Evolutionary conservation across 2,797 vertebrate genomes (phyloP).

Genomic region (Myotis daubentonii): DNA sequence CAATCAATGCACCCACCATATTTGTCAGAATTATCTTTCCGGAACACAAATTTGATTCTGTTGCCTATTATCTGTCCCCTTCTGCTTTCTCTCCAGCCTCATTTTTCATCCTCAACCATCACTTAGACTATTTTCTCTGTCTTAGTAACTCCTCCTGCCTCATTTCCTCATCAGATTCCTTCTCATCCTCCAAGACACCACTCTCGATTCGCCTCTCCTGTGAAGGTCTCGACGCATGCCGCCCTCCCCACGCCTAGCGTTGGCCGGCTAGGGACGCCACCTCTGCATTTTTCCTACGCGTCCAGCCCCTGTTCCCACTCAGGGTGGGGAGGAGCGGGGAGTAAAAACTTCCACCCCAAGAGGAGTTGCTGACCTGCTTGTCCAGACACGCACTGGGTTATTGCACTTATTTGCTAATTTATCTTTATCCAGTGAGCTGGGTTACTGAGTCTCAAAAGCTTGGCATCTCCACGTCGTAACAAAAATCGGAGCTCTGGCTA

Average conservation of each 20-base stretch:
- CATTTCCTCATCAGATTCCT: neutral
- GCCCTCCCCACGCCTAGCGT: neutral
- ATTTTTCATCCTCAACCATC: neutral
- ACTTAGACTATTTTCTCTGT: neutral
- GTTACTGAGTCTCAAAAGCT: neutral
- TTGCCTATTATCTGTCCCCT: neutral
- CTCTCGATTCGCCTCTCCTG: neutral
- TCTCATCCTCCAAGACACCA: neutral
- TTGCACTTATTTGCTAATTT: neutral
- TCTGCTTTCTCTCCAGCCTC: neutral
- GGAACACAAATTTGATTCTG: neutral
- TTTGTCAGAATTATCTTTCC: neutral
- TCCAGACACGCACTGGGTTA: neutral
- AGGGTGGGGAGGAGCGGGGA: rapidly evolving
- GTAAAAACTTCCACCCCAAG: neutral
- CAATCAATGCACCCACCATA: too few species aligned
- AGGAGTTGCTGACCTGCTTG: neutral
- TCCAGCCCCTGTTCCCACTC: neutral
- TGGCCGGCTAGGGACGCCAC: neutral
- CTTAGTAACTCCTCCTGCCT: neutral
- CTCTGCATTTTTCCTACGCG: neutral
- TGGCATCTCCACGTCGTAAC: neutral
- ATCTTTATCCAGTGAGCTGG: neutral
- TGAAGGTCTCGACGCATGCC: neutral
- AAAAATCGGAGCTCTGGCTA: neutral